Evolutionary conservation across 2,888 invertebrate genomes (phyloP).

Genomic region (Micropterix aruncella): DNA sequence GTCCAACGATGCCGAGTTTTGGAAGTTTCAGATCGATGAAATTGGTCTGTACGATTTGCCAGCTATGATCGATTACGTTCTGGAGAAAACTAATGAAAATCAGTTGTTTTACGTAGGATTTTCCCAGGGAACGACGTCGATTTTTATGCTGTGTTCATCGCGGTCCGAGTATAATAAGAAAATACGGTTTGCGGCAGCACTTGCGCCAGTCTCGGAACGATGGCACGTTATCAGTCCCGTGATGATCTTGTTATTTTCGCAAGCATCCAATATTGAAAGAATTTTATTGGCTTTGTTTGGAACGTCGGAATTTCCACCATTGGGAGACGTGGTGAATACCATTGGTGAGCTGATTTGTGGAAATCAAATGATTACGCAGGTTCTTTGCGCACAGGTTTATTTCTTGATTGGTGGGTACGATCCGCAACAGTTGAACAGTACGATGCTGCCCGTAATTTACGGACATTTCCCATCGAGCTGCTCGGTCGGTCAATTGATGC

Average conservation of each 20-base stretch:
- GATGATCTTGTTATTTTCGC: background rate
- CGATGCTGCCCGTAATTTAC: background rate
- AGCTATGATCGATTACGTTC: background rate
- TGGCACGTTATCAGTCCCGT: background rate
- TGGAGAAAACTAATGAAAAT: background rate
- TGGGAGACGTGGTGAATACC: background rate
- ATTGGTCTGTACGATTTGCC: background rate
- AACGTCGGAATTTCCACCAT: background rate
- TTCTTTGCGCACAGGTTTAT: background rate
- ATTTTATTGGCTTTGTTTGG: background rate
- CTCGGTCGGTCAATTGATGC: background rate
- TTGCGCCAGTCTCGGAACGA: background rate
- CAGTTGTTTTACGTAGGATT: background rate
- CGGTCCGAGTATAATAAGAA: background rate
- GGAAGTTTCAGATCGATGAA: background rate
- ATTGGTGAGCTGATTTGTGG: background rate
- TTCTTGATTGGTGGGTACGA: background rate
- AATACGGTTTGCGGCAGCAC: background rate
- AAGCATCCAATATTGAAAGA: background rate
- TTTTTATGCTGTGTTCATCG: background rate
- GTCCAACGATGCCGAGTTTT: background rate
- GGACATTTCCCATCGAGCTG: background rate
- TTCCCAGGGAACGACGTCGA: background rate
- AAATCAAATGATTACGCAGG: background rate
- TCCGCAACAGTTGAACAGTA: background rate